Evolutionary conservation across 2,888 invertebrate genomes (phyloP).

Genomic region (Cheilosia vernalis): DNA sequence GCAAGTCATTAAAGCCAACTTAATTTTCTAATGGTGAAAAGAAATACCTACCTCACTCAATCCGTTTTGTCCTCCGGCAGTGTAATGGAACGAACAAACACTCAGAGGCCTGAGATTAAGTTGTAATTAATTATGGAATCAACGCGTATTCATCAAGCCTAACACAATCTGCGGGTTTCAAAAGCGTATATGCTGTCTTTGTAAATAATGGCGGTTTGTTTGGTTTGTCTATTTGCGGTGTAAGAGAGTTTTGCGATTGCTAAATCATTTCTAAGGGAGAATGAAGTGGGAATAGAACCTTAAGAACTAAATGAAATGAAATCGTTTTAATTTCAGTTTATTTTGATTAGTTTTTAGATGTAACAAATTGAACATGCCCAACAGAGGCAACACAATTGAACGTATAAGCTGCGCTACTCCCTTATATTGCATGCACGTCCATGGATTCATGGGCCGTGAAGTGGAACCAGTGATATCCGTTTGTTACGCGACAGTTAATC

Average conservation of each 20-base stretch:
- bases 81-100: conserved; percentile 47
- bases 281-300: no score
- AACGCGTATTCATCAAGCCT: conserved; percentile 28
- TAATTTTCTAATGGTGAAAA: conserved; percentile 2
- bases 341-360: not conserved
- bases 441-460: conserved; percentile 81
- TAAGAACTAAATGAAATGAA: no score
- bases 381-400: conserved; percentile 18
- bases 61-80: conserved; percentile 46
- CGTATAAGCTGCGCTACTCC: conserved; percentile 19
- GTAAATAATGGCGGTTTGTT: conserved; percentile 31
- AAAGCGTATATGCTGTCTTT: conserved; percentile 18
- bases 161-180: conserved; percentile 23
- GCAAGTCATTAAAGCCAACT: conserved; percentile 2
- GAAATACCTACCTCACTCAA: conserved; percentile 5
- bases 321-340: no score
- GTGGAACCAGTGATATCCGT: conserved; percentile 83
- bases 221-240: not conserved
- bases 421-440: conserved; percentile 62
- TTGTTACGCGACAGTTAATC: conserved; percentile 80
- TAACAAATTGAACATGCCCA: not conserved
- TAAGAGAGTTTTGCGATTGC: not conserved
- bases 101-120: conserved; percentile 40
- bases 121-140: conserved; percentile 63
- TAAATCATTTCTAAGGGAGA: not conserved